These are phyloP conservation scores for Avahi laniger DNA, from an alignment of 2,797 vertebrate genomes.

Conservation along the genomic window DNA sequence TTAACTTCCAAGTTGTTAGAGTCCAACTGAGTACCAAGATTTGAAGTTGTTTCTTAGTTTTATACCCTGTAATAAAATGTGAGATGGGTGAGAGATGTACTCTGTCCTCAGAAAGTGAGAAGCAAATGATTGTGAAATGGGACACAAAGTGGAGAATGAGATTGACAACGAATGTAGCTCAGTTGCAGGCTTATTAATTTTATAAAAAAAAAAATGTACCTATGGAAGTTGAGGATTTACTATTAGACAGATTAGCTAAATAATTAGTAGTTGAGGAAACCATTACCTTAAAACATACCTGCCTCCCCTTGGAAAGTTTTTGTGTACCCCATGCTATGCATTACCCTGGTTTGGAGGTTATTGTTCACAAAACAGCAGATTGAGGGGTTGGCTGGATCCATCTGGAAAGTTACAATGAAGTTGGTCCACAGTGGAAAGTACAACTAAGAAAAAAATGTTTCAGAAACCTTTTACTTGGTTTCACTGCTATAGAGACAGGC, in stretches of 20 bases:
- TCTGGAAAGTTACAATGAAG: conserved; percentile 28
- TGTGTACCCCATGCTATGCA: not conserved
- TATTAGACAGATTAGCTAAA: not conserved
- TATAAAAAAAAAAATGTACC: not conserved
- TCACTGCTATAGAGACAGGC: conserved; percentile 59
- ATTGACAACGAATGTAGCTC: not conserved
- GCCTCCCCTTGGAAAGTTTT: not conserved
- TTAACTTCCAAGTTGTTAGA: not conserved
- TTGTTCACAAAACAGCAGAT: not conserved
- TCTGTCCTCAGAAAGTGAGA: not conserved
- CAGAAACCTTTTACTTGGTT: conserved; percentile 64
- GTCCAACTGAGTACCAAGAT: not conserved
- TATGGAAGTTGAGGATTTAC: not conserved
- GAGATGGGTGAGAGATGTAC: not conserved
- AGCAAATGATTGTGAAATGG: not conserved
- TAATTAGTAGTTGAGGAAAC: not conserved
- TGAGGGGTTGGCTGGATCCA: not conserved
- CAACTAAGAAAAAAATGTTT: conserved; percentile 56
- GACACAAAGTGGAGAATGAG: not conserved
- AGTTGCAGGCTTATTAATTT: not conserved
- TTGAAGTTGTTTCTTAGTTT: not conserved
- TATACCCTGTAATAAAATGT: not conserved
- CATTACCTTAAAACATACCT: not conserved
- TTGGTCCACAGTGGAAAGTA: not conserved
- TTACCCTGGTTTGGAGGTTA: not conserved